These are phyloP conservation scores for Catotricha subobsoleta DNA, from an alignment of 2,888 invertebrate species.

Conservation along the genomic window DNA sequence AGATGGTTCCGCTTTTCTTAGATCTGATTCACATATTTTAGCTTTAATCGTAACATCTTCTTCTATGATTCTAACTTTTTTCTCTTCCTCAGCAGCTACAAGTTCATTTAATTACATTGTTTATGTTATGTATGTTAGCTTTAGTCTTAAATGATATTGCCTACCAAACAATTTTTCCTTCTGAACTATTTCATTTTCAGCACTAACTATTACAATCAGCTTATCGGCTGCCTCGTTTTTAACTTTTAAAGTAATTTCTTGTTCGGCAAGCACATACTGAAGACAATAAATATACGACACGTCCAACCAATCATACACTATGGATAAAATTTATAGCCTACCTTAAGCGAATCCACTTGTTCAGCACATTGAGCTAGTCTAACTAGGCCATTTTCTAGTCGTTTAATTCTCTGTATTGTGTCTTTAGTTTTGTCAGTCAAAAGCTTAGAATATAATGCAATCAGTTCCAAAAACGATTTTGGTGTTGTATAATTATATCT, in stretches of 20 bases:
- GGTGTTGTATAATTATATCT: conserved; percentile 94
- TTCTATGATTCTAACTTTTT: conserved; percentile 76
- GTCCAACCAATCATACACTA: neutral
- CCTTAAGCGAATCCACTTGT: conserved; percentile 76
- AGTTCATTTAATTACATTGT: neutral
- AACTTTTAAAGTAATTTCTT: conserved; percentile 67
- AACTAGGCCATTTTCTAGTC: conserved; percentile 76
- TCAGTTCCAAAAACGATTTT: conserved; percentile 92
- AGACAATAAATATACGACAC: conserved; percentile 18
- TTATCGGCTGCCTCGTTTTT: conserved; percentile 86
- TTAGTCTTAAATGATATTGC: conserved; percentile 12
- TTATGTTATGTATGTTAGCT: too few species aligned
- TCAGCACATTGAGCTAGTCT: conserved; percentile 73
- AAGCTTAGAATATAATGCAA: conserved; percentile 63
- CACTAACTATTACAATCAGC: conserved; percentile 71
- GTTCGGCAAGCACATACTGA: conserved; percentile 32
- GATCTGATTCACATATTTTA: conserved; percentile 73
- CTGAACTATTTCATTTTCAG: conserved; percentile 81
- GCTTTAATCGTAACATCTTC: conserved; percentile 75
- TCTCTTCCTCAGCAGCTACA: conserved; percentile 66
- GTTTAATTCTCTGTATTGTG: conserved; percentile 53
- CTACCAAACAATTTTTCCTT: conserved; percentile 67
- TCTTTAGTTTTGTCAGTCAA: conserved; percentile 48
- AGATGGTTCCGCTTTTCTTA: conserved; percentile 85
- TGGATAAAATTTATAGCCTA: too few species aligned